Conservation (phyloP, 2,113 vertebrate genomes). For the Talpa occidentalis region DNA sequence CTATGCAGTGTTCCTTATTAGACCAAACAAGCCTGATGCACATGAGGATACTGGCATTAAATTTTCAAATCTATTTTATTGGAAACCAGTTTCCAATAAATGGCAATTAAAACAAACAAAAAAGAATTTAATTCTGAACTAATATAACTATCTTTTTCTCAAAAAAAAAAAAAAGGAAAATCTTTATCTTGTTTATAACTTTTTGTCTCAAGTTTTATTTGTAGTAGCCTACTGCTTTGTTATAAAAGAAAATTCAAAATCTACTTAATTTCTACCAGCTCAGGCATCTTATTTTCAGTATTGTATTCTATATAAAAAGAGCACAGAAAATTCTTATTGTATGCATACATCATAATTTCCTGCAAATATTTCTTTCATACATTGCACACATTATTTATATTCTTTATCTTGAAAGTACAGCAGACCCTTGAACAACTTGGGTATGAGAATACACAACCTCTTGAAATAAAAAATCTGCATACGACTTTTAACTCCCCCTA, state of each 20-base stretch:
- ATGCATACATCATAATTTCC: constrained; percentile 31
- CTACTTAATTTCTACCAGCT: constrained; percentile 38
- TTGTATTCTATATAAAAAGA: constrained; percentile 33
- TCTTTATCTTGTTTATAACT: constrained; percentile 13
- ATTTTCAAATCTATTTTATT: constrained; percentile 45
- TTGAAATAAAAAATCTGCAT: too few relatives aligned
- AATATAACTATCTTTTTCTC: constrained; percentile 6
- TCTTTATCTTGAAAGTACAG: constrained; percentile 28
- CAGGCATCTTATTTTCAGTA: constrained; percentile 54
- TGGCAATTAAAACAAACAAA: background rate
- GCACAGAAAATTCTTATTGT: constrained; percentile 5
- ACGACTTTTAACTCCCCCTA: too few relatives aligned
- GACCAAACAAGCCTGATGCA: background rate
- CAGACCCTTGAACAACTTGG: too few relatives aligned
- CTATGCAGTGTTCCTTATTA: background rate
- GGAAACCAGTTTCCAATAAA: constrained; percentile 43
- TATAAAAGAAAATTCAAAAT: constrained; percentile 51
- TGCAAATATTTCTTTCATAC: constrained; percentile 36
- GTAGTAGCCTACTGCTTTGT: background rate
- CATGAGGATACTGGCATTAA: background rate
- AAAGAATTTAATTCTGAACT: background rate
- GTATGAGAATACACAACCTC: too few relatives aligned
- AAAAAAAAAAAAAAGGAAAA: constrained; percentile 40
- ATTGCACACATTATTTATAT: background rate
- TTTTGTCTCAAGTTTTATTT: constrained; percentile 32